Evolutionary conservation across 2,113 vertebrate species (phyloP), one percentile per base, ranked within the genome.

Genomic region (Ivindomyrus marchei): DNA sequence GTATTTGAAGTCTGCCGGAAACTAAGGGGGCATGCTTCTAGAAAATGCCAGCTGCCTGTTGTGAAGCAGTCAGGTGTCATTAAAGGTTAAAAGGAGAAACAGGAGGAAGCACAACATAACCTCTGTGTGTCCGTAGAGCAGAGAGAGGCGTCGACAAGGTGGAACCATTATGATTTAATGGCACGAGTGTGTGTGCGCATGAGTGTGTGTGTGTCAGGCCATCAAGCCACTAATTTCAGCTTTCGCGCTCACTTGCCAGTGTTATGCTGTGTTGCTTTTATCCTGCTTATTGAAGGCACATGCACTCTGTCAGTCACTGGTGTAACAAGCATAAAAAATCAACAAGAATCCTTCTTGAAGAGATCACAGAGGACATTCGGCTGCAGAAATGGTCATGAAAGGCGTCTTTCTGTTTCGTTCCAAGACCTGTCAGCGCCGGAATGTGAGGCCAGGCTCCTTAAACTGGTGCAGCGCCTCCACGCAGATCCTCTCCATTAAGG

Each of bases 401-500:
- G 46, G n/a, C n/a, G 11, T 47, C 24, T 27, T 5, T 27, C 47
- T 27, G 83, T 11, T n/a, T 47, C 10, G 19, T 77, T 77, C 80
- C 80, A n/a, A 77, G 36, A 77, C 70, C 17, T 21, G 47, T 56
- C 50, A n/a, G 74, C 1, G 36, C 74, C 53, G 74, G 21, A 84
- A 36, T 7, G 17, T 39, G 36, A 50, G 17, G 42, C 36, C 39
- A 45, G 9, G 50, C 31, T 31, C 58, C 58, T 46, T 58, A 56
- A 89, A 42, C 77, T 62, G 50, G 24, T 24, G 50, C 19, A 39
- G 50, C 17, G 27, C 49, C 39, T 83, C 50, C 0, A 13, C 42
- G 53, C 31, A 83, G 66, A 89, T 89, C 70, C 88, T 70, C 45
- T 77, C 88, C 42, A 89, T 89, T 89, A 83, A 89, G 70, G 31